A percentile compares a stretch with the other conserved stretches of the same genome.
phyloP scores from a whole-genome alignment of 2,797 vertebrate species.

The Gymnoscopelus microlampas region DNA sequence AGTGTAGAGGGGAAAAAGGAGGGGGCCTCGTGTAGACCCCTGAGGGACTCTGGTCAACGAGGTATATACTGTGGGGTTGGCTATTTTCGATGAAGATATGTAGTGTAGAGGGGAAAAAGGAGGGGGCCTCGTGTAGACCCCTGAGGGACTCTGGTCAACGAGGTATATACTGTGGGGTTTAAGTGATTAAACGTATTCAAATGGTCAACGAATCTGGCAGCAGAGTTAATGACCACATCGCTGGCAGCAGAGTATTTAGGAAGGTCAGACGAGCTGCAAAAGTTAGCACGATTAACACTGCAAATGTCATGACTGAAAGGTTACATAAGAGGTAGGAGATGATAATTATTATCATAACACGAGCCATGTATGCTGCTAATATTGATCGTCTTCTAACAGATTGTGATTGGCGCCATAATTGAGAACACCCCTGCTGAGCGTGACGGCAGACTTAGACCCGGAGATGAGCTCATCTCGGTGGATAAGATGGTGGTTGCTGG shows the following conservation, averaged over 20 bases:
- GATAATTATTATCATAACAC: conserved; percentile 3
- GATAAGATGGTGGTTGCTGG: conserved; percentile 97
- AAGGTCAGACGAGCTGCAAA: conserved; percentile 19
- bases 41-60: too few relatives aligned
- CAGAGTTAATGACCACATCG: too few relatives aligned
- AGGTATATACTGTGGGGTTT: too few relatives aligned
- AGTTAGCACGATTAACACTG: conserved; percentile 29
- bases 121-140: too few relatives aligned
- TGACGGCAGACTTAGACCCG: conserved; percentile 94
- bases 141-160: too few relatives aligned
- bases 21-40: too few relatives aligned
- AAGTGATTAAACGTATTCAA: too few relatives aligned
- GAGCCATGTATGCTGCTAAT: conserved; percentile 59
- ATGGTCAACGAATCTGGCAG: too few relatives aligned
- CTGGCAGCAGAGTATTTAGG: conserved; percentile 26
- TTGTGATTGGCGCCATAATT: conserved; percentile 97
- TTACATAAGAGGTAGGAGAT: conserved; percentile 14
- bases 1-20: too few relatives aligned
- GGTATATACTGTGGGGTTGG: too few relatives aligned
- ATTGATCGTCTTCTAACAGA: conserved; percentile 83
- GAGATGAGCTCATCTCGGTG: conserved; percentile 96
- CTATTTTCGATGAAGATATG: too few relatives aligned
- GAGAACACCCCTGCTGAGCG: conserved; percentile 98
- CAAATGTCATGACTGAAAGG: conserved; percentile 11
- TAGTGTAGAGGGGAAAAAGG: too few relatives aligned